Base-by-base conservation (phyloP, 2,797 vertebrate genomes). In the Anomalospiza imberbis region DNA sequence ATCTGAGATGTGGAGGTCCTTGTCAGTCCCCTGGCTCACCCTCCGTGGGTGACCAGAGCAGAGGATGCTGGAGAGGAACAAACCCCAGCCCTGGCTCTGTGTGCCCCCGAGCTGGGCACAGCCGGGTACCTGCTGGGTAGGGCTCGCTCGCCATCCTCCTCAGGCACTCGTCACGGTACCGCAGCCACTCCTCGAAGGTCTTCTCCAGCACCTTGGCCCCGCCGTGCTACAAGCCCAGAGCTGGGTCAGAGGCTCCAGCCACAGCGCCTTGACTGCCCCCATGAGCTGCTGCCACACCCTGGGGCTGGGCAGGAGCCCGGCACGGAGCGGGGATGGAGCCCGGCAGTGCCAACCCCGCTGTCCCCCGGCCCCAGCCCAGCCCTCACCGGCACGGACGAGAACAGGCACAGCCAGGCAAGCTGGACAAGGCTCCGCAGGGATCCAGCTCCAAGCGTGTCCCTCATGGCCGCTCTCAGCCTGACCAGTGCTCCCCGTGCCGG, bases 151-250 rank as follows among this genome's bases (percentile, higher is more conserved):
- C 87, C 88, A 97, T 97, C 94, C 87, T 96, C 85, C 89, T 88
- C 93, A 97, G 61, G 58, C 97, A 98, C 75, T 98, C 97, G 0
- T 96, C 97, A 25, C 94, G 96, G 88, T 98, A 97, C 76, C 91
- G 87, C 94, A 97, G 57, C 97, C 97, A 98, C 60, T 97, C 97
- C 71, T 97, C 94, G 1, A 98, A 95, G 6, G 97, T 98, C 68
- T 94, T 97, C 94, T 98, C 97, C 85, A 98, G 94, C 71, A 97
- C 95, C 58, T 95, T 97, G 54, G 92, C 95, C 31, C 72, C 50
- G 0, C 93, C 11, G 1, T 44, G 57, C 97, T 97, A 93, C 62
- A 62, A 77, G 50, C 13, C 50, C 80, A 73, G 55, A 36, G 50
- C 32, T 0, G 7, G 38, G 4, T 96, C 84, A 95, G 81, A 70